These are phyloP conservation scores for Volucella inflata DNA, from an alignment of 2,888 invertebrate genomes.

Conservation along the genomic window DNA sequence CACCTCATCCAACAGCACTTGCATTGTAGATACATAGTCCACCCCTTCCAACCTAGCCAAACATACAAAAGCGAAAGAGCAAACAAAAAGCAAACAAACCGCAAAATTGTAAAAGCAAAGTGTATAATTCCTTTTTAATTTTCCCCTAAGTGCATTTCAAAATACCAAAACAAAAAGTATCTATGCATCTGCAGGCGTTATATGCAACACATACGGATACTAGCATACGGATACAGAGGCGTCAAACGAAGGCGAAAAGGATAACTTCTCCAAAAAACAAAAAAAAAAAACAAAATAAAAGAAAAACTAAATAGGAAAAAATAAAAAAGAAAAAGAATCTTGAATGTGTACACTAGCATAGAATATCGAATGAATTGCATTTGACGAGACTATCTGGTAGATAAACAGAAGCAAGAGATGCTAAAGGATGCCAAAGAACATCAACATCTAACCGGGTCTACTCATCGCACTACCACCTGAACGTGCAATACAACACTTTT, in stretches of 20 bases:
- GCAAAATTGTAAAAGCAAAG: conserved; percentile 79
- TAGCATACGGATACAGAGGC: conserved; percentile 22
- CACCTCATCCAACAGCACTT: conserved; percentile 55
- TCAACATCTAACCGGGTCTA: conserved; percentile 43
- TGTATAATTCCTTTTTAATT: conserved; percentile 83
- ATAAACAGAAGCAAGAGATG: conserved; percentile 46
- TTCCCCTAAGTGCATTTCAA: conserved; percentile 81
- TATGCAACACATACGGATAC: conserved; percentile 22
- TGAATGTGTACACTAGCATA: conserved; percentile 60
- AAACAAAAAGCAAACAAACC: conserved; percentile 80
- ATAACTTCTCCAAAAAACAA: conserved; percentile 58
- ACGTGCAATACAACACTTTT: conserved; percentile 47
- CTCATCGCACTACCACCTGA: conserved; percentile 34
- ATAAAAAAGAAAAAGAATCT: conserved; percentile 43
- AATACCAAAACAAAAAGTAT: conserved; percentile 70
- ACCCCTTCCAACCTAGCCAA: conserved; percentile 16
- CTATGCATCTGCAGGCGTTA: conserved; percentile 65
- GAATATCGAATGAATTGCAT: conserved; percentile 74
- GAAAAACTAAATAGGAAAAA: conserved; percentile 24
- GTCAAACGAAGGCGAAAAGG: conserved; percentile 56
- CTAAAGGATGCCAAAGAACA: conserved; percentile 48
- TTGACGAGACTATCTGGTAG: conserved; percentile 57
- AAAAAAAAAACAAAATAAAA: conserved; percentile 21
- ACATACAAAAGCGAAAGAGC: conserved; percentile 34
- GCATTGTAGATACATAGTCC: conserved; percentile 50